Conservation (phyloP, 1,140 invertebrate genomes). For the Diorhabda carinulata region DNA sequence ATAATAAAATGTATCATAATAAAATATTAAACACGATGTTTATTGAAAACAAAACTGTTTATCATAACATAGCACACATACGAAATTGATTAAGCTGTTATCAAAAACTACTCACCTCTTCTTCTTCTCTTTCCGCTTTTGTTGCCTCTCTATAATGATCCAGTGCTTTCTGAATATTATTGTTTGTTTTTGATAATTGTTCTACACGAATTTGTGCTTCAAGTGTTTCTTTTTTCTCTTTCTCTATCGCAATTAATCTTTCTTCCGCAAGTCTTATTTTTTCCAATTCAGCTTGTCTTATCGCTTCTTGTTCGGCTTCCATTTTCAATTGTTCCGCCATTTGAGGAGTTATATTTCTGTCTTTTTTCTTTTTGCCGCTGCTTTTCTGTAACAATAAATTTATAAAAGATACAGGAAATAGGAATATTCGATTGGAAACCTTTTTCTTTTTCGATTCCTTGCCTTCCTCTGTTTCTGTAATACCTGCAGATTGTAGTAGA, state of each 20-base stretch:
- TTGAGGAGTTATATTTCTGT: constrained; percentile 49
- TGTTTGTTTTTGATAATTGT: constrained; percentile 28
- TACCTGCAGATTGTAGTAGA: neutral
- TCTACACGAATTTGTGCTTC: constrained; percentile 35
- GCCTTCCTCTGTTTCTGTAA: neutral
- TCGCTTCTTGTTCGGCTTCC: constrained; percentile 47
- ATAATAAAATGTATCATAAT: too few relatives aligned
- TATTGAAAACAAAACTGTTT: too few relatives aligned
- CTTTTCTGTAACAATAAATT: neutral
- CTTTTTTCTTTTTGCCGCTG: constrained; percentile 42
- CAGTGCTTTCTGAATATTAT: constrained; percentile 22
- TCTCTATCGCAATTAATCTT: constrained; percentile 30
- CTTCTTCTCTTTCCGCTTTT: constrained; percentile 20
- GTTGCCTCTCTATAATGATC: constrained; percentile 13
- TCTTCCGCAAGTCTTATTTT: constrained; percentile 30
- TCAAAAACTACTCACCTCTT: constrained; percentile 20
- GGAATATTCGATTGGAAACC: neutral
- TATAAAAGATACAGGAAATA: neutral
- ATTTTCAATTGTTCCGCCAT: constrained; percentile 47
- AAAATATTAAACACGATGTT: too few relatives aligned
- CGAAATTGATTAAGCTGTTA: too few relatives aligned
- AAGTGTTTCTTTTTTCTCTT: constrained; percentile 34
- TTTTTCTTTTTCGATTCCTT: neutral
- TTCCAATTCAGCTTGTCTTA: constrained; percentile 27
- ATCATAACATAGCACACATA: too few relatives aligned